Percentiles rank a stretch among this genome's conserved stretches.
phyloP scores from a whole-genome alignment of 2,888 invertebrate genomes.

The Idaea aversata region DNA sequence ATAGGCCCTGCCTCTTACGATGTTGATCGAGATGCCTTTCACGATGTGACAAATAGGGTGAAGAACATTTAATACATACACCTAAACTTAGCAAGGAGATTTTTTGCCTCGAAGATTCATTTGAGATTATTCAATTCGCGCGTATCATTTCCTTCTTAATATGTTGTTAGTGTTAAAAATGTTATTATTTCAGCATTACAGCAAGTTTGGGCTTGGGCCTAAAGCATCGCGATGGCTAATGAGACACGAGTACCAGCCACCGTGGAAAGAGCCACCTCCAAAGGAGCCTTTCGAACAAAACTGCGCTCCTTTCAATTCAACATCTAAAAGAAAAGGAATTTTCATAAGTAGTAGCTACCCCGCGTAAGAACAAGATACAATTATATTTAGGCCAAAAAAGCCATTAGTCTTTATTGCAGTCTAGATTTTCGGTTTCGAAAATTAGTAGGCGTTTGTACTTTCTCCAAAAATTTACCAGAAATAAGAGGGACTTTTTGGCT shows the following conservation, averaged over 20 bases:
- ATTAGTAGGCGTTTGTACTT: no score
- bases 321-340: constrained; percentile 57
- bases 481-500: no score
- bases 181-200: constrained; percentile 48
- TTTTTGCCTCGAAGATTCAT: no score
- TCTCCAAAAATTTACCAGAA: no score
- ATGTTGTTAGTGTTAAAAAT: no score
- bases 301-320: constrained; percentile 70
- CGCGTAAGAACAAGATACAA: constrained; percentile 48
- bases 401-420: no score
- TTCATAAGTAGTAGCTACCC: constrained; percentile 50
- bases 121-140: no score
- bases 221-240: constrained; percentile 58
- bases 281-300: constrained; percentile 42
- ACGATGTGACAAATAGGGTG: constrained; percentile 59
- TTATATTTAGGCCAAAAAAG: no score
- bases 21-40: constrained; percentile 56
- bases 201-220: constrained; percentile 56
- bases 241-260: constrained; percentile 69
- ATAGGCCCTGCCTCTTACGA: constrained; percentile 59
- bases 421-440: no score
- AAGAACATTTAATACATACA: constrained; percentile 7
- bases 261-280: constrained; percentile 44
- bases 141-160: no score
- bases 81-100: no score